Evolutionary conservation across 2,888 invertebrate genomes (phyloP).

Genomic region (Hydrotaea diabolus): DNA sequence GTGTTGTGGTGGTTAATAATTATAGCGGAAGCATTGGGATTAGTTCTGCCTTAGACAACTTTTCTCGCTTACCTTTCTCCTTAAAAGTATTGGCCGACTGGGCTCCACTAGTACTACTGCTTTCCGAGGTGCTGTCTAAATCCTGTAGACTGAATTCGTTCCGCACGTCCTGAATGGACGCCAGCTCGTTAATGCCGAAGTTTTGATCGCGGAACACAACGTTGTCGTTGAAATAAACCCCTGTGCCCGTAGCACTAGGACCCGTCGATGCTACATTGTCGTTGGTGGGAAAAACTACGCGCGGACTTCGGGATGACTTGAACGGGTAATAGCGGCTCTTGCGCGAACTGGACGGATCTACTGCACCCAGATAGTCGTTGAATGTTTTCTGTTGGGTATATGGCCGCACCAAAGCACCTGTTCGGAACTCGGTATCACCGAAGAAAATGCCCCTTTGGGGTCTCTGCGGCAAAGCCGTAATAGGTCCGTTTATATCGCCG

Average conservation of each 20-base stretch:
- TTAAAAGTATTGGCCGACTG: constrained; percentile 83
- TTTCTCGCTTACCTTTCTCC: constrained; percentile 84
- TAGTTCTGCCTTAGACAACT: constrained; percentile 27
- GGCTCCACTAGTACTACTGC: constrained; percentile 72
- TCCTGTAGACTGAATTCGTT: constrained; percentile 86
- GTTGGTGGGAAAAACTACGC: constrained; percentile 80
- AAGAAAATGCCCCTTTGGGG: constrained; percentile 78
- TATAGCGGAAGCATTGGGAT: constrained; percentile 57
- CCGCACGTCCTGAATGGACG: constrained; percentile 81
- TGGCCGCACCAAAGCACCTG: constrained; percentile 70
- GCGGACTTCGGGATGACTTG: constrained; percentile 80
- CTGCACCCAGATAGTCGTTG: constrained; percentile 75
- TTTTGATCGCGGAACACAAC: constrained; percentile 83
- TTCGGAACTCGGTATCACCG: constrained; percentile 77
- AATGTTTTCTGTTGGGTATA: constrained; percentile 77
- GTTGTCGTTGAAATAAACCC: constrained; percentile 79
- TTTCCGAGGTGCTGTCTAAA: constrained; percentile 79
- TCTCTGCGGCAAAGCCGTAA: constrained; percentile 78
- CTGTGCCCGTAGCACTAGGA: constrained; percentile 76
- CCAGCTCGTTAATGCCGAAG: constrained; percentile 83
- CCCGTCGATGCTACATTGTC: constrained; percentile 79
- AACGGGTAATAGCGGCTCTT: constrained; percentile 79
- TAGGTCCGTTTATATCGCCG: constrained; percentile 80
- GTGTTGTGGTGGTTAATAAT: constrained; percentile 46
- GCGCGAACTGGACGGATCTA: constrained; percentile 75